phyloP scores from a whole-genome alignment of 2,113 vertebrate genomes.

The Sorex araneus region DNA sequence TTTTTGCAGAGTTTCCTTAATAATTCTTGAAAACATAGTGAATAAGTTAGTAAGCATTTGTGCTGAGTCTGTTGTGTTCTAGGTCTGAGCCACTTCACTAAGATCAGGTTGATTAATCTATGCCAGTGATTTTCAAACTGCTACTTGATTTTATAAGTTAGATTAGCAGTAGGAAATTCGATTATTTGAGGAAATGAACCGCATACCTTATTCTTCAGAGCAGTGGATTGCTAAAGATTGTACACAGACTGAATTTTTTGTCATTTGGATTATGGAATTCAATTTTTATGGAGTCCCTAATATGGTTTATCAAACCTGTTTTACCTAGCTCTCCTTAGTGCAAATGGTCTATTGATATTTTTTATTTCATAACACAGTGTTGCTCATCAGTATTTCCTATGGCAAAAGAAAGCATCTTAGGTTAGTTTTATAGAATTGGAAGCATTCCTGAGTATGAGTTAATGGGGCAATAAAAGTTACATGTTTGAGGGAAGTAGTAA shows the following conservation, averaged over 20 bases:
- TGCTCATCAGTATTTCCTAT: not conserved
- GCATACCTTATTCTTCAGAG: not conserved
- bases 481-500: not conserved
- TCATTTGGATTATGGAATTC: not conserved
- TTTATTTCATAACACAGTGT: conserved; percentile 25
- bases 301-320: not conserved
- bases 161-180: conserved; percentile 17
- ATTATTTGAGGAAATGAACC: conserved; percentile 57
- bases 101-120: conserved; percentile 45
- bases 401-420: conserved; percentile 19
- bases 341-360: not conserved
- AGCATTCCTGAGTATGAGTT: not conserved
- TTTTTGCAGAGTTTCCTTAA: conserved; percentile 43
- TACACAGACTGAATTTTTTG: not conserved
- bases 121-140: conserved; percentile 21
- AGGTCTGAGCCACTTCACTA: conserved; percentile 49
- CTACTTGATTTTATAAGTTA: conserved; percentile 31
- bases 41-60: conserved; percentile 9
- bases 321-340: not conserved
- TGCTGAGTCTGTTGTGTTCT: not conserved
- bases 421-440: conserved; percentile 27
- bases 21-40: conserved; percentile 36
- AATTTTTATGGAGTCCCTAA: conserved; percentile 32
- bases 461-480: not conserved
- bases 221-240: not conserved